Percentiles rank a stretch among this genome's conserved stretches.
phyloP scores from a whole-genome alignment of 2,888 invertebrate genomes.

The Ormyrus labotus region DNA sequence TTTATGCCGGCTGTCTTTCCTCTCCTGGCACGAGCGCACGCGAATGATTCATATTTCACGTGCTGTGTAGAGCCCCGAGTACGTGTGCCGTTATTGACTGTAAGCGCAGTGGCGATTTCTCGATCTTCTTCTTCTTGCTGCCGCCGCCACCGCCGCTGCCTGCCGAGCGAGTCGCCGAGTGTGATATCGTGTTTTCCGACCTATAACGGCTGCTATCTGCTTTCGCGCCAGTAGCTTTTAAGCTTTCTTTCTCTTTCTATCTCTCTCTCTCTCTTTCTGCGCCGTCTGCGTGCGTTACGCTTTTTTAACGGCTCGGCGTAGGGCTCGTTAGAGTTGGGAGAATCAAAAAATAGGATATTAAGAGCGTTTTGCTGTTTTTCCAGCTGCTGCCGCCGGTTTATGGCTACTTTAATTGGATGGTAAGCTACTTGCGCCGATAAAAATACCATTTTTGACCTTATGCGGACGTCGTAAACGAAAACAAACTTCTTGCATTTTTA shows the following conservation, averaged over 20 bases:
- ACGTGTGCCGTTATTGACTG: conserved; percentile 21
- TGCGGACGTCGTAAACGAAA: no score
- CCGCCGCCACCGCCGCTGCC: no score
- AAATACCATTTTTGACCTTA: no score
- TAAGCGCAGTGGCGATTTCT: conserved; percentile 14
- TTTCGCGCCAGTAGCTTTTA: conserved; percentile 7
- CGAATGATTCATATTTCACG: conserved; percentile 47
- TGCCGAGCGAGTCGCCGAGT: no score
- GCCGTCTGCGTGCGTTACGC: not conserved
- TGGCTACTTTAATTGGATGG: no score
- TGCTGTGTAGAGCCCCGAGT: not conserved
- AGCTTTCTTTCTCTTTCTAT: not conserved
- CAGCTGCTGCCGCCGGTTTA: no score
- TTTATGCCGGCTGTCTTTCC: conserved; percentile 21
- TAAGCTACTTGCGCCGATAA: no score
- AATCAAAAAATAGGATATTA: conserved; percentile 12
- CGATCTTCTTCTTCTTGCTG: conserved; percentile 5
- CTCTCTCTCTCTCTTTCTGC: not conserved
- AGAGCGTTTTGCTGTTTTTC: not conserved
- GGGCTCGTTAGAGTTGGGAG: not conserved
- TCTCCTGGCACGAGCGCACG: conserved; percentile 27
- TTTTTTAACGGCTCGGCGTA: not conserved
- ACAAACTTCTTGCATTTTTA: no score
- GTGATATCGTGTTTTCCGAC: conserved; percentile 18
- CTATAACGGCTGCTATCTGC: conserved; percentile 32